Conservation (phyloP, 2,888 invertebrate species). For the Unio pictorum region DNA sequence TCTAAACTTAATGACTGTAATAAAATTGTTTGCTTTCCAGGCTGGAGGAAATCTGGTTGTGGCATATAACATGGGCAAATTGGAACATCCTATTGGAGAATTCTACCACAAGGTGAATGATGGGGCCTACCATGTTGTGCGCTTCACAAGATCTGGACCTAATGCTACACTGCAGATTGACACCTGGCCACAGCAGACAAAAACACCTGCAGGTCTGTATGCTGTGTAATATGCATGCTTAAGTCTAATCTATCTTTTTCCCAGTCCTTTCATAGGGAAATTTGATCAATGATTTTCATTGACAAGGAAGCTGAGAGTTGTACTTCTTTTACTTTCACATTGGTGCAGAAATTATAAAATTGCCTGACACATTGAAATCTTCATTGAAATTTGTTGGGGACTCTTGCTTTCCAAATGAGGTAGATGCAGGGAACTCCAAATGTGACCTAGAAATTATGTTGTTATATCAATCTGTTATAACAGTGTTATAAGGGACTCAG, state of each 20-base stretch:
- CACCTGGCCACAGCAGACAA: constrained; percentile 81
- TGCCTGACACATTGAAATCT: too few relatives aligned
- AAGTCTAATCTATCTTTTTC: too few relatives aligned
- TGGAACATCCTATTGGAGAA: constrained; percentile 91
- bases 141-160: constrained; percentile 90
- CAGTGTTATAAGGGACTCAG: too few relatives aligned
- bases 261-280: constrained; percentile 1
- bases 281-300: neutral
- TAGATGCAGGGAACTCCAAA: too few relatives aligned
- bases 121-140: constrained; percentile 92
- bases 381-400: too few relatives aligned
- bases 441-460: too few relatives aligned
- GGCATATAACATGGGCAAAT: constrained; percentile 94
- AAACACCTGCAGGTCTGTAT: constrained; percentile 85
- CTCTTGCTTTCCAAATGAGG: too few relatives aligned
- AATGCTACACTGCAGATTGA: constrained; percentile 93
- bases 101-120: constrained; percentile 90
- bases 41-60: constrained; percentile 93
- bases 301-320: too few relatives aligned
- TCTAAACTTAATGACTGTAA: neutral
- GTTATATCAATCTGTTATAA: too few relatives aligned
- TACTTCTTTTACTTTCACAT: too few relatives aligned
- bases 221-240: neutral
- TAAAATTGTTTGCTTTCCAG: constrained; percentile 73
- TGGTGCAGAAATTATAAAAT: too few relatives aligned